Evolutionary conservation across 2,888 invertebrate genomes (phyloP).

Genomic region (Seladonia tumulorum): DNA sequence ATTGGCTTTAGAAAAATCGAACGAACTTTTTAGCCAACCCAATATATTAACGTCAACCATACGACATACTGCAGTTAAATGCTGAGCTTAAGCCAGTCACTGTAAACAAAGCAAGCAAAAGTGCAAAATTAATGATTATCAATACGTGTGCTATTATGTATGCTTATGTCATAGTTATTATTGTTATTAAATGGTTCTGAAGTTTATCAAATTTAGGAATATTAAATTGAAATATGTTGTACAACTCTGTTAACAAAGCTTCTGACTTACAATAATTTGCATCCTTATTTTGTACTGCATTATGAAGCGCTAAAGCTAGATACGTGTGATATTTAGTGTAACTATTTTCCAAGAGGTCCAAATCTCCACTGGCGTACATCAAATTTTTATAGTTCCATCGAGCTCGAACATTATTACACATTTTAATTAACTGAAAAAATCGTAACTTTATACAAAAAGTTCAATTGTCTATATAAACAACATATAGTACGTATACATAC

Average conservation of each 20-base stretch:
- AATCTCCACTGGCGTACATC: constrained; percentile 71
- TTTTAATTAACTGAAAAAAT: constrained; percentile 77
- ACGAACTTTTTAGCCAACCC: not conserved
- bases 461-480: not conserved
- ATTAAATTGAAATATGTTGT: constrained; percentile 63
- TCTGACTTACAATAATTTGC: constrained; percentile 82
- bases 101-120: constrained; percentile 77
- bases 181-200: not conserved
- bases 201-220: constrained; percentile 30
- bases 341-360: constrained; percentile 78
- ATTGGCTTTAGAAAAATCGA: not conserved
- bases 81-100: constrained; percentile 83
- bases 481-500: constrained; percentile 69
- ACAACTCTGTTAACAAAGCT: constrained; percentile 47
- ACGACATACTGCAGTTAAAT: constrained; percentile 83
- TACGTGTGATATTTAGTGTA: constrained; percentile 82
- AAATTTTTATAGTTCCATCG: constrained; percentile 79
- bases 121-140: constrained; percentile 39
- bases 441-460: not conserved
- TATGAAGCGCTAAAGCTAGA: constrained; percentile 81
- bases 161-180: constrained; percentile 12
- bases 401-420: constrained; percentile 79
- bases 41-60: constrained; percentile 67
- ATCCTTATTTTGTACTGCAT: constrained; percentile 81
- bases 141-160: constrained; percentile 42